Base-by-base conservation (phyloP, 2,888 invertebrate genomes). In the Standfussiana lucernea region DNA sequence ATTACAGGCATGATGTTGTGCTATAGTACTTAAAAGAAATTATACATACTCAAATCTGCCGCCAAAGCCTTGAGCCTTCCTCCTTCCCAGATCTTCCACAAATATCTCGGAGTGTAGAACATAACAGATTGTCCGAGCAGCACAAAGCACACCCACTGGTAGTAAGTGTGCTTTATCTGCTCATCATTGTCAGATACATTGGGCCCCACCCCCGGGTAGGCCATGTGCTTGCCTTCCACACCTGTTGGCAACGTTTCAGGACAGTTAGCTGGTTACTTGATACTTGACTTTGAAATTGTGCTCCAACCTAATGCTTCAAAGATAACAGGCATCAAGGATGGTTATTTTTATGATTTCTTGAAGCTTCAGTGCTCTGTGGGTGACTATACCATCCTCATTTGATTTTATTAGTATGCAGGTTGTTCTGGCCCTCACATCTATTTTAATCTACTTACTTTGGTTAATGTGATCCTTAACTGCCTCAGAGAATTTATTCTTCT, bases 61-160 rank as follows among this genome's bases (percentile, higher is more conserved):
- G 97, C 97, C 75, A 98, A 94, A 78, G 97, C 96, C 84, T 97
- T 96, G 73, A 98, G 90, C 68, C 97, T 94, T 21, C 97, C 97
- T 42, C 97, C 97, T 93, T 98, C 98, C 97, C 98, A 98, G 62
- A 97, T 95, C 92, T 97, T 98, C 98, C 98, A 98, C 76, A 98
- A 92, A 89, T 97, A 97, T n/a, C 97, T 96, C 0, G 98, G 98
- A 32, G 97, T 93, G 91, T 98, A 98, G 93, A 98, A 98, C 91
- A 97, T 94, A 50, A 97, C 93, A 0, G 98, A 97, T 94, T 98
- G 98, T 1, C 98, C 96, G 18, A 97, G 97, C 72, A 98, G 96
- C 67, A 98, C 97, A 87, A 98, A 97, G 90, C 97, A 98, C 15
- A 98, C 98, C 98, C 98, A 98, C 89, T 98, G 98, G 93, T 98